Evolutionary conservation across 2,113 vertebrate species (phyloP).

Genomic region (Callocephalon fimbriatum): DNA sequence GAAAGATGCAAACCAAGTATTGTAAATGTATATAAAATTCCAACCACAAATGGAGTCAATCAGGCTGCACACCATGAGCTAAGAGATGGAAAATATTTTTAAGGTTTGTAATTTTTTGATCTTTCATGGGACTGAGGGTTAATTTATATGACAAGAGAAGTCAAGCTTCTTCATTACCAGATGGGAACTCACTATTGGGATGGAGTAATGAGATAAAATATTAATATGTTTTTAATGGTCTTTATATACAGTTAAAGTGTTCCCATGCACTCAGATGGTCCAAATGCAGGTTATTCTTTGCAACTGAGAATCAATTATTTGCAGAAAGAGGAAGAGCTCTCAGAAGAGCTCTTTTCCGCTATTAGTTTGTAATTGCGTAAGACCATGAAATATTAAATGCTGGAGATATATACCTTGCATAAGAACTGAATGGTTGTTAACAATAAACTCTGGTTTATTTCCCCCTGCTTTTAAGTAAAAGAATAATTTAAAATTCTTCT

Average conservation of each 20-base stretch:
- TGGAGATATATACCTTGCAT: background rate
- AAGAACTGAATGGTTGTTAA: background rate
- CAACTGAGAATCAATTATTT: background rate
- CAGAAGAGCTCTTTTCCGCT: background rate
- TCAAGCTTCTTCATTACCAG: background rate
- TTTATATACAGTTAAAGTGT: background rate
- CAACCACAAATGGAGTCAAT: background rate
- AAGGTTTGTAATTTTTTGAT: background rate
- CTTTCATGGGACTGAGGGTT: background rate
- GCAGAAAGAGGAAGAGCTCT: background rate
- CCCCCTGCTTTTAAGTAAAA: background rate
- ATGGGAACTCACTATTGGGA: background rate
- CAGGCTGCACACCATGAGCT: background rate
- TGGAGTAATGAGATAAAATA: constrained; percentile 14
- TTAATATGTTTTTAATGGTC: constrained; percentile 2
- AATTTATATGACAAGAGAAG: background rate
- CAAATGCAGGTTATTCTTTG: background rate
- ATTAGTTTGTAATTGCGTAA: background rate
- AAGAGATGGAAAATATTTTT: background rate
- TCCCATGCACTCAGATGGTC: background rate
- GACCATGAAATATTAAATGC: background rate
- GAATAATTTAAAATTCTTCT: background rate
- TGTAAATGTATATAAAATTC: background rate
- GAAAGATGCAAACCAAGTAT: background rate
- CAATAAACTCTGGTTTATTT: background rate